phyloP scores from a whole-genome alignment of 2,797 vertebrate species.

The Lepidocolaptes lacrymiger region DNA sequence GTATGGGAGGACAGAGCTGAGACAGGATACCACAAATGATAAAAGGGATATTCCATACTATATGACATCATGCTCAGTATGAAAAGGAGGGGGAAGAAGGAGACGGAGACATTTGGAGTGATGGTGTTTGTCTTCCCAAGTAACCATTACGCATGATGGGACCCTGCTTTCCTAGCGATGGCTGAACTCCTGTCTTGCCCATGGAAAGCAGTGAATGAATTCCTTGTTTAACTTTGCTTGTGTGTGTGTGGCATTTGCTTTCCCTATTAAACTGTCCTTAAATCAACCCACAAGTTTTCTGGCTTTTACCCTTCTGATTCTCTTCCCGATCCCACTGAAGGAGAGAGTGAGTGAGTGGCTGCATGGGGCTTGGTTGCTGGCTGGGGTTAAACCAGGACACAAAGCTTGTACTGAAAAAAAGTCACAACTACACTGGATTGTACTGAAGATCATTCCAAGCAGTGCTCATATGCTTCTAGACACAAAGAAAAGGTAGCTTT shows the following conservation, averaged over 20 bases:
- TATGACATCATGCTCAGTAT: background rate
- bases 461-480: background rate
- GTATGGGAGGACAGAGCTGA: background rate
- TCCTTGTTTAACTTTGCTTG: background rate
- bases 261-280: background rate
- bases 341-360: too few species aligned
- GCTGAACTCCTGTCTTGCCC: background rate
- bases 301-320: background rate
- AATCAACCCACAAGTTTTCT: background rate
- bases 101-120: background rate
- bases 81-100: background rate
- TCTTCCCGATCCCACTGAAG: background rate
- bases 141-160: background rate
- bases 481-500: background rate
- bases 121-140: too few species aligned
- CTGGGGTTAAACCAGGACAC: background rate
- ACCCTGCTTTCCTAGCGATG: background rate
- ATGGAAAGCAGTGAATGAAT: background rate
- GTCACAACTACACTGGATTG: background rate
- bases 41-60: background rate
- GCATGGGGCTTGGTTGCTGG: too few species aligned
- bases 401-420: background rate
- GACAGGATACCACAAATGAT: background rate
- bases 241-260: background rate
- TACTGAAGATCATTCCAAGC: background rate